phyloP scores from a whole-genome alignment of 2,113 vertebrate species.

The Hypocryptadius cinnamomeus region DNA sequence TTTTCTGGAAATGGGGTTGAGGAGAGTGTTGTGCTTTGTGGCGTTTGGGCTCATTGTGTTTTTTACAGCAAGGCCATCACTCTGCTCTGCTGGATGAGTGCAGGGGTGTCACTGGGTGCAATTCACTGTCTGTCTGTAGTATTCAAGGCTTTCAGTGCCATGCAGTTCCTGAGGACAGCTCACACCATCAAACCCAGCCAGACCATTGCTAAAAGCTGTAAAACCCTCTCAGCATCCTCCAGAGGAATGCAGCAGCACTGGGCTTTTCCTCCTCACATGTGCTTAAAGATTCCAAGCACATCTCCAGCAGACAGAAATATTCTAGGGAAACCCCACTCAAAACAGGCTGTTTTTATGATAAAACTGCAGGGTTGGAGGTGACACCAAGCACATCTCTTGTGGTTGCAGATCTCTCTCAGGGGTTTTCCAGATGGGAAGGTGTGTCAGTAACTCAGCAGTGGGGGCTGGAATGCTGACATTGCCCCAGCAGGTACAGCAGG shows the following conservation, averaged over 20 bases:
- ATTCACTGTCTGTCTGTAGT: not conserved
- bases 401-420: not conserved
- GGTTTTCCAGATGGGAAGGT: not conserved
- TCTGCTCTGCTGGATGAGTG: not conserved
- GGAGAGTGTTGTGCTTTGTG: not conserved
- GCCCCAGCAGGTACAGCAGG: not conserved
- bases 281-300: not conserved
- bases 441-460: rapidly evolving
- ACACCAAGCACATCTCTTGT: not conserved
- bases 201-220: not conserved
- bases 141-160: not conserved
- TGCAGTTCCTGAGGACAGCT: not conserved
- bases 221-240: not conserved
- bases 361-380: not conserved
- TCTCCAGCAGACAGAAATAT: not conserved
- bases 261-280: not conserved
- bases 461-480: not conserved
- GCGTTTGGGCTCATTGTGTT: not conserved
- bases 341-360: not conserved
- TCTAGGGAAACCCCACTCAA: not conserved
- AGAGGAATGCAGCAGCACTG: not conserved
- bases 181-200: not conserved
- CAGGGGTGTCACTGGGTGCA: not conserved
- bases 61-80: not conserved
- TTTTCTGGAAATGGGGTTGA: not conserved